phyloP scores from a whole-genome alignment of 2,113 vertebrate genomes.

The Callospermophilus lateralis region DNA sequence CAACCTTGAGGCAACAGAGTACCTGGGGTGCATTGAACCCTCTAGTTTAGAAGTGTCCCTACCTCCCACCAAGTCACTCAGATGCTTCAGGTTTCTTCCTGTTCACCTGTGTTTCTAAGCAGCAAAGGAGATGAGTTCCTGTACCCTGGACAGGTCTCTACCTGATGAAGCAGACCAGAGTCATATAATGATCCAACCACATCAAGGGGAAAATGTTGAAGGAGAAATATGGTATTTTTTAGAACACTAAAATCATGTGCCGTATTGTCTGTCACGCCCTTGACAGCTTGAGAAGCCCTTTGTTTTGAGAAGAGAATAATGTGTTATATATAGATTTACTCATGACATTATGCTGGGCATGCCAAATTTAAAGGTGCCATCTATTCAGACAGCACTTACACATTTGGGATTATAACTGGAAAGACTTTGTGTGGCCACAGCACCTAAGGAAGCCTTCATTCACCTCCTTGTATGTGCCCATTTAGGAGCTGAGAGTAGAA shows the following conservation, averaged over 20 bases:
- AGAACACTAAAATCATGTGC: not conserved
- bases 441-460: not conserved
- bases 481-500: not conserved
- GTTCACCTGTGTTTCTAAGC: not conserved
- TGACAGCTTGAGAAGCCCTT: not conserved
- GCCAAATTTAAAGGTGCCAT: constrained; percentile 26
- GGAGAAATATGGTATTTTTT: not conserved
- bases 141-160: not conserved
- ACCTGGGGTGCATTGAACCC: too few species aligned
- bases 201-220: not conserved
- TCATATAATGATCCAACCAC: not conserved
- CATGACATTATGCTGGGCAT: not conserved
- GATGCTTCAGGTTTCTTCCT: not conserved
- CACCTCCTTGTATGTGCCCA: not conserved
- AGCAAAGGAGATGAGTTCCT: not conserved
- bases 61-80: not conserved
- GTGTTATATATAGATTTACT: constrained; percentile 31
- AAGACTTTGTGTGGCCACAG: not conserved
- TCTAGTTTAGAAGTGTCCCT: not conserved
- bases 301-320: constrained; percentile 35
- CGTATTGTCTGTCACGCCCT: not conserved
- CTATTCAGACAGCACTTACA: not conserved
- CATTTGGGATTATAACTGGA: not conserved
- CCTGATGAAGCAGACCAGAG: not conserved
- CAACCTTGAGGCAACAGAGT: not conserved